Conservation (phyloP, 2,113 vertebrate genomes). For the Emydocephalus ijimae region DNA sequence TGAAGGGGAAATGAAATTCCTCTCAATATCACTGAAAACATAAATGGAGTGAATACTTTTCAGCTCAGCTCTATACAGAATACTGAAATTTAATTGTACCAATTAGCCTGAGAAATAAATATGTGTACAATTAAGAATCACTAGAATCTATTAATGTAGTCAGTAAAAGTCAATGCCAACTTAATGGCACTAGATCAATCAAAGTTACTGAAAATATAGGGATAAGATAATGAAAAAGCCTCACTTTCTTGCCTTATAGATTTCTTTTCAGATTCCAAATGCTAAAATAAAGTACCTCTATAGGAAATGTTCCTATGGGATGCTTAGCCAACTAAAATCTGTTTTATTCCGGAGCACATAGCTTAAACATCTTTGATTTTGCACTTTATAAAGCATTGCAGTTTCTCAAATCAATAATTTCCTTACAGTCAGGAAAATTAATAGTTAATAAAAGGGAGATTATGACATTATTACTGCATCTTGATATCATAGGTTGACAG, state of each 20-base stretch:
- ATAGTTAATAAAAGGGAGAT: not conserved
- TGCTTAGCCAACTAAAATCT: not conserved
- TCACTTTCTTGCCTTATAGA: not conserved
- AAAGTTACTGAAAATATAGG: not conserved
- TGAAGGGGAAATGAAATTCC: not conserved
- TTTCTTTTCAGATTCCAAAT: not conserved
- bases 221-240: not conserved
- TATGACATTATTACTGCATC: not conserved
- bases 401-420: not conserved
- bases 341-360: not conserved
- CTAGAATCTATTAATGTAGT: not conserved
- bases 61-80: not conserved
- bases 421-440: not conserved
- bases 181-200: not conserved
- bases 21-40: not conserved
- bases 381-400: not conserved
- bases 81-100: not conserved
- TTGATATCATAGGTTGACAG: not conserved
- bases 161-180: not conserved
- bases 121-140: not conserved
- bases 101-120: not conserved
- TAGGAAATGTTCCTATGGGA: not conserved
- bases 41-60: not conserved
- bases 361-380: not conserved
- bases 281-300: not conserved